phyloP scores from a whole-genome alignment of 1,140 invertebrate species.

The Orchestia grillus region DNA sequence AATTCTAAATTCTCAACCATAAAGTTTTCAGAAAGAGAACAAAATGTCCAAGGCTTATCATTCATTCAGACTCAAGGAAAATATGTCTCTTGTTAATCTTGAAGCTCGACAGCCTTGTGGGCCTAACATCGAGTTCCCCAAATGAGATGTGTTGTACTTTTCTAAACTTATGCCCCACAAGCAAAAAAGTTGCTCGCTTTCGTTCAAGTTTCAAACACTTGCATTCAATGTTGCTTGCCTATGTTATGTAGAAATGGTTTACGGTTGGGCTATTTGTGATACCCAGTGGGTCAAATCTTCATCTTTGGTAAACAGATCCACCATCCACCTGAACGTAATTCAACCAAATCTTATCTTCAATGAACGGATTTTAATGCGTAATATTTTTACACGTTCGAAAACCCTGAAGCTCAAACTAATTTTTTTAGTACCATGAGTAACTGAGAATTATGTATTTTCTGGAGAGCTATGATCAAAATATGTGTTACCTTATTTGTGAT shows the following conservation, averaged over 20 bases:
- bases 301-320: neutral
- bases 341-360: neutral
- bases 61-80: neutral
- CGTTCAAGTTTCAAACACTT: neutral
- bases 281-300: neutral
- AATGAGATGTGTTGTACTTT: neutral
- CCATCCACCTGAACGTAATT: neutral
- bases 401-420: neutral
- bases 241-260: no score
- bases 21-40: no score
- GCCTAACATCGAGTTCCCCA: neutral
- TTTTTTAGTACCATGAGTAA: neutral
- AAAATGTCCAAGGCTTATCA: neutral
- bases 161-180: neutral
- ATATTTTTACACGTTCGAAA: neutral
- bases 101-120: neutral
- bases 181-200: neutral
- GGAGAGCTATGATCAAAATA: no score
- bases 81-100: neutral
- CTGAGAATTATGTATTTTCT: no score
- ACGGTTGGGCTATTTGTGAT: neutral
- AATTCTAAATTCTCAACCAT: no score
- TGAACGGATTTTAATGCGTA: neutral
- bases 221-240: neutral
- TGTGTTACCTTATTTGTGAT: no score